Base-by-base conservation (phyloP, 2,888 invertebrate genomes). In the Sipunculus nudus region DNA sequence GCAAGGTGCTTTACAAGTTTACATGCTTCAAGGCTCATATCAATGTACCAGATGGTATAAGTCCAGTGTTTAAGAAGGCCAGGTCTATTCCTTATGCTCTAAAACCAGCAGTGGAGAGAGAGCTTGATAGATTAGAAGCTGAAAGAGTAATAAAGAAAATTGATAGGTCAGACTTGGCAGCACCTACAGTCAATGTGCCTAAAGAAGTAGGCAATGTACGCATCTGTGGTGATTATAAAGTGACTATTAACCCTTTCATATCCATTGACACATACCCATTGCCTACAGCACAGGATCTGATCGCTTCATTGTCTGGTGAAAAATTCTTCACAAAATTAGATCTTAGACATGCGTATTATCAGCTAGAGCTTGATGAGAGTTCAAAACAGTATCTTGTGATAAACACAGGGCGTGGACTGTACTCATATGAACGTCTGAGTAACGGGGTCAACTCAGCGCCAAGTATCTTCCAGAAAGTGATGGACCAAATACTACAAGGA, bases 261-360 rank as follows among this genome's bases (percentile, higher is more conserved):
- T 28, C 41, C 23, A 26, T 41, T 2, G 64, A 68, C 28, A 28
- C 31, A 13, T 60, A 68, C 47, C 68, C 68, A 4, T 47, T 70
- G 13, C 61, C 62, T 6, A 40, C 16, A n/a, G 21, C 39, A 13
- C 61, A 62, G 19, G 68, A 66, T 31, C 32, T 66, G n/a, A 50
- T 40, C 32, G 26, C 46, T 1, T 23, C n/a, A 21, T 19, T 69
- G 21, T 60, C 69, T 35, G 63, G 63, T 6, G 65, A 61, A 3
- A 53, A 49, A 31, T 48, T 3, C 40, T 74, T 41, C 43, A 63
- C 35, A 25, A 70, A 57, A 28, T 25, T 75, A 10, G 74, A 75
- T 43, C 40, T 75, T 23, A 59, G 58, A 10, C 55, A 71, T 45
- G 73, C 75, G 4, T 74, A 71, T 48, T 31, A 26, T 13, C 47